Evolutionary conservation across 2,888 invertebrate species (phyloP).

Genomic region (Aricia artaxerxes): DNA sequence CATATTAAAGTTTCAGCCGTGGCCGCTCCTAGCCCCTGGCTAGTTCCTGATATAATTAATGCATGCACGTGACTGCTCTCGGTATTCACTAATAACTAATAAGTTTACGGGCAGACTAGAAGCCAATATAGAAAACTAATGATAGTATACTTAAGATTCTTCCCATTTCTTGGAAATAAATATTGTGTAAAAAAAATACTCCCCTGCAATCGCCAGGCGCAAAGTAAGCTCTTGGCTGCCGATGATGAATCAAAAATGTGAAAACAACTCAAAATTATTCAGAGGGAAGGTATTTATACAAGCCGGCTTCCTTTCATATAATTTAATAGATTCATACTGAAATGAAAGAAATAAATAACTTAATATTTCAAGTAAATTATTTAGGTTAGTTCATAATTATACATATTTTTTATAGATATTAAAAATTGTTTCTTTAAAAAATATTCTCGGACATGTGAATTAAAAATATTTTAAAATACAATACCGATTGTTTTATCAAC

Average conservation of each 20-base stretch:
- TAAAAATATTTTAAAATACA: no score
- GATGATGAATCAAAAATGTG: background rate
- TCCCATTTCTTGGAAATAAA: no score
- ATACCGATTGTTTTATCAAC: no score
- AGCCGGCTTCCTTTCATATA: background rate
- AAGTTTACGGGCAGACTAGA: background rate
- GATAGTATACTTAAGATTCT: background rate
- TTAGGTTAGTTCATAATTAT: no score
- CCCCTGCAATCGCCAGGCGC: background rate
- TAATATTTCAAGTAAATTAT: background rate
- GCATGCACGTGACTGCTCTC: background rate
- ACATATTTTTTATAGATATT: no score
- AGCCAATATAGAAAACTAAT: no score
- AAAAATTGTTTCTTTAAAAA: no score
- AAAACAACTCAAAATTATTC: background rate
- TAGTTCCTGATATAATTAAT: background rate
- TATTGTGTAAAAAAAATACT: background rate
- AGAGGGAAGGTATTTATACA: background rate
- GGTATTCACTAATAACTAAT: background rate
- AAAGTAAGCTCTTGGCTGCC: background rate
- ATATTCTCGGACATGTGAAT: no score
- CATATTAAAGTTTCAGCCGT: background rate
- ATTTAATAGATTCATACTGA: background rate
- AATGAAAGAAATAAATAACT: background rate
- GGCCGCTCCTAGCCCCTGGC: background rate